A percentile compares a stretch with the other conserved stretches of the same genome.
Conservation (phyloP, 2,797 vertebrate genomes). For the Bradypodion ventrale region DNA sequence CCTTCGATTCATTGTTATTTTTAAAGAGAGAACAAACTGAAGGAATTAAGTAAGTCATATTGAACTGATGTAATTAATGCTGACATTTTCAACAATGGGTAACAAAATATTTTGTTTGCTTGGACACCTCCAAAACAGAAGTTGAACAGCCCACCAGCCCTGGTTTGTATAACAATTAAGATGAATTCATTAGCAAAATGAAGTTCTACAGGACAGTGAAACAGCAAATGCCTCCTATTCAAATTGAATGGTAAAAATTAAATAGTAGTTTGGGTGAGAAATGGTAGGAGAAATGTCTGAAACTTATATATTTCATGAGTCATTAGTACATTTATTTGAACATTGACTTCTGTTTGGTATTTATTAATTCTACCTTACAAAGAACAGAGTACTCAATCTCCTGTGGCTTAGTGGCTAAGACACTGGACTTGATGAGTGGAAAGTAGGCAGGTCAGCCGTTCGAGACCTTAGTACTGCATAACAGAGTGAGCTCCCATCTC, state of each 20-base stretch:
- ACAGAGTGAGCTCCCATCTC: no score
- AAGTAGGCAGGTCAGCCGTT: no score
- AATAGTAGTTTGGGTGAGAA: not conserved
- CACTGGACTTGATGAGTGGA: no score
- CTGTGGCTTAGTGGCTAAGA: no score
- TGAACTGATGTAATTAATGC: slow-evolving; percentile 1
- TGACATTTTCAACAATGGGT: not conserved
- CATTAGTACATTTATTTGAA: not conserved
- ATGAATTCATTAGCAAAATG: not conserved
- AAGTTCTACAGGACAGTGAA: not conserved
- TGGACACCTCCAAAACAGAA: not conserved
- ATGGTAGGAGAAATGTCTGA: not conserved
- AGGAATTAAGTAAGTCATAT: not conserved
- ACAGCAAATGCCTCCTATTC: not conserved
- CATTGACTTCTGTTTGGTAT: not conserved
- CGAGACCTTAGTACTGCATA: no score
- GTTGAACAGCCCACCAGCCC: not conserved
- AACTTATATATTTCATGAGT: not conserved
- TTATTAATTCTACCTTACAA: not conserved
- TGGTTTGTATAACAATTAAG: not conserved
- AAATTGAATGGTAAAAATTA: not conserved
- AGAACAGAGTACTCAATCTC: not conserved
- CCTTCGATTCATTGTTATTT: not conserved
- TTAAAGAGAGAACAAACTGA: not conserved
- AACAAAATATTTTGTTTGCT: not conserved